Evolutionary conservation across 1,140 invertebrate genomes (phyloP).

Genomic region (Lucilia cuprina): DNA sequence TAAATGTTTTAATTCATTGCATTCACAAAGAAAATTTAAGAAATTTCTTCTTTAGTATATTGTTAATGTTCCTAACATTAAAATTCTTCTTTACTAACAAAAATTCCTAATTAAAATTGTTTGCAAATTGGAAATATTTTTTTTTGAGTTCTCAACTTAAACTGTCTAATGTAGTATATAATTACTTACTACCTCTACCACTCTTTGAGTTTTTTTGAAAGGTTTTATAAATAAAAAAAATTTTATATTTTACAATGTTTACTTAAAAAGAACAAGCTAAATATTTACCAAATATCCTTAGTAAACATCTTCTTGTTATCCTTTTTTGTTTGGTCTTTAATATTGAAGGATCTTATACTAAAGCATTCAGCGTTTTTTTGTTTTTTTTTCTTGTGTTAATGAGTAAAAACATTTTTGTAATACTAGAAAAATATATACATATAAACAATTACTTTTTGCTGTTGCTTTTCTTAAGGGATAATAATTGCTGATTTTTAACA

Average conservation of each 20-base stretch:
- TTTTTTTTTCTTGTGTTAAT: background rate
- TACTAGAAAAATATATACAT: background rate
- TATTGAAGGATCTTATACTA: background rate
- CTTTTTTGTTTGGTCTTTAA: background rate
- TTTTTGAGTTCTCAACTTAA: background rate
- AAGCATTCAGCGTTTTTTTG: background rate
- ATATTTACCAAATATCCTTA: background rate
- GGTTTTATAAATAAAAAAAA: no score
- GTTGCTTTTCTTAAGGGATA: background rate
- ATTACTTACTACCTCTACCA: background rate
- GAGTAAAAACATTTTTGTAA: background rate
- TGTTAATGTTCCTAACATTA: background rate
- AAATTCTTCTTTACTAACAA: background rate
- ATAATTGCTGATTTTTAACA: conserved; percentile 3
- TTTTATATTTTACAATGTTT: background rate
- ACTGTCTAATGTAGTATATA: background rate
- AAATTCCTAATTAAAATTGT: conserved; percentile 1
- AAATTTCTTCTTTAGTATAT: background rate
- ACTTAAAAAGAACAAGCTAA: background rate
- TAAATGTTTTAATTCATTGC: background rate
- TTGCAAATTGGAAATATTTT: background rate
- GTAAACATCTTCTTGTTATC: background rate
- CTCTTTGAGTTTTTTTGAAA: background rate
- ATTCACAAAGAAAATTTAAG: background rate
- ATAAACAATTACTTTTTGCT: background rate